These are phyloP conservation scores for Tetranychus truncatus DNA, from an alignment of 2,888 invertebrate genomes.

Conservation along the genomic window DNA sequence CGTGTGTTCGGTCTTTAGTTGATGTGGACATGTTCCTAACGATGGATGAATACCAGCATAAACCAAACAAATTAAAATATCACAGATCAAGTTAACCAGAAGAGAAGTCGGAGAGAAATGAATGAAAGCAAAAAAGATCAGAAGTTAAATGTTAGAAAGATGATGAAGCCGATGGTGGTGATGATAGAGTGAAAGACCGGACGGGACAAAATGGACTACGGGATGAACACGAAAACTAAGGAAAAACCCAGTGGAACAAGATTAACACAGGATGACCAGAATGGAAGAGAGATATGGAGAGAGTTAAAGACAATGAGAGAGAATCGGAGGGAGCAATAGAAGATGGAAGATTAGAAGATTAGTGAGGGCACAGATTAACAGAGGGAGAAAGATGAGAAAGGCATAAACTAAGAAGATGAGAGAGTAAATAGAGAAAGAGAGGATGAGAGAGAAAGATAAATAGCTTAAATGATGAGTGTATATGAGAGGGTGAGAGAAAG, in stretches of 20 bases:
- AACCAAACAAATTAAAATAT: neutral
- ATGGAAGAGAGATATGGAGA: constrained; percentile 3
- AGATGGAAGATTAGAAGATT: neutral
- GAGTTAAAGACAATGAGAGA: neutral
- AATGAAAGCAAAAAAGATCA: neutral
- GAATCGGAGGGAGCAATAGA: neutral
- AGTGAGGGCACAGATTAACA: no score
- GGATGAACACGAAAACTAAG: neutral
- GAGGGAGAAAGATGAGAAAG: neutral
- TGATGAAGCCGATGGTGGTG: neutral
- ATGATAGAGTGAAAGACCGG: no score
- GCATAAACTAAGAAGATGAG: neutral
- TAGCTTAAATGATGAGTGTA: neutral
- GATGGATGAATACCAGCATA: neutral
- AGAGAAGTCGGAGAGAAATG: neutral
- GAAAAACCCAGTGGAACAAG: neutral
- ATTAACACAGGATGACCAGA: neutral
- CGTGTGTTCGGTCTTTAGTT: neutral
- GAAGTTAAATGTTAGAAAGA: neutral
- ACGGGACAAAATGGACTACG: neutral
- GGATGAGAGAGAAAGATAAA: constrained; percentile 3
- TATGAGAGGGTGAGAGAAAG: neutral
- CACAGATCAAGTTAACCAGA: neutral
- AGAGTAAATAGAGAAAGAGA: neutral
- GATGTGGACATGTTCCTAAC: neutral